Percentiles rank a stretch among this genome's conserved stretches.
Conservation (phyloP, 2,113 vertebrate species). For the Ornithorhynchus anatinus region DNA sequence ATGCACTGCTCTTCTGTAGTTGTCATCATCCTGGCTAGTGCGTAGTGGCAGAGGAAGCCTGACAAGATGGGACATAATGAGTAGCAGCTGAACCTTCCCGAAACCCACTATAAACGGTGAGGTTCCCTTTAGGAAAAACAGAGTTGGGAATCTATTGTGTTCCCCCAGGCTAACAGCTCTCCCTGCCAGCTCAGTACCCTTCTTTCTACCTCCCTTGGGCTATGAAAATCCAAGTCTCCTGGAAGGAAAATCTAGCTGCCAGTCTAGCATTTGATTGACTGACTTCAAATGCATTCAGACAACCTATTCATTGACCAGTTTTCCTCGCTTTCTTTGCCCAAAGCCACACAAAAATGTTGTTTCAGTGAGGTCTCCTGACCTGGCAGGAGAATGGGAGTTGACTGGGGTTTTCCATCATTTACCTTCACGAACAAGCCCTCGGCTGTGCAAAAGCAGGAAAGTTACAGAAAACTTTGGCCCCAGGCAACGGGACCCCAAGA, state of each 20-base stretch:
- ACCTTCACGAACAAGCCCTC: background rate
- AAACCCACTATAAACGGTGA: no score
- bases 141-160: no score
- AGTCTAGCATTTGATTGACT: background rate
- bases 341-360: background rate
- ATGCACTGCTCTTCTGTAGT: no score
- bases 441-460: background rate
- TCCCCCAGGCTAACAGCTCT: no score
- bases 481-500: background rate
- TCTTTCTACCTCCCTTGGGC: no score
- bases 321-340: background rate
- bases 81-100: background rate
- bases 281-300: constrained; percentile 2
- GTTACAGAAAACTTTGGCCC: background rate
- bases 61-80: background rate
- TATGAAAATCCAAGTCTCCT: no score
- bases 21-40: no score
- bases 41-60: background rate
- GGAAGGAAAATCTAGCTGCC: background rate
- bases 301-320: background rate
- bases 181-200: no score
- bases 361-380: background rate
- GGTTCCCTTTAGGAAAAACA: no score
- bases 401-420: constrained; percentile 11
- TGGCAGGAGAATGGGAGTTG: background rate